Conservation (phyloP, 2,113 vertebrate species). For the Bos javanicus region DNA sequence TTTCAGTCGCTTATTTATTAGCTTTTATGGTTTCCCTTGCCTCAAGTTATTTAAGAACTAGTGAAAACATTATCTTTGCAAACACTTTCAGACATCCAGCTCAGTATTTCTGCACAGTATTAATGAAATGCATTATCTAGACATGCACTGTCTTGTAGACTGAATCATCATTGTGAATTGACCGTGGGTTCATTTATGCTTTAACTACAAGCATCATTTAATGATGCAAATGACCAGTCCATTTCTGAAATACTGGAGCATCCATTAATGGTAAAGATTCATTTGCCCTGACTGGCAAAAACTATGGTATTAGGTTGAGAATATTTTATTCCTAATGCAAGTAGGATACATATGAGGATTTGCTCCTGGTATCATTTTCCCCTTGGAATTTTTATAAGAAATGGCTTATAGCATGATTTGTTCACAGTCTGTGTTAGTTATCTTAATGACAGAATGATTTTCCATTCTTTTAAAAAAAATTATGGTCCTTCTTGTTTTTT, state of each 20-base stretch:
- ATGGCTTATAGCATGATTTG: neutral
- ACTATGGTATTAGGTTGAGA: neutral
- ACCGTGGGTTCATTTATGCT: conserved; percentile 25
- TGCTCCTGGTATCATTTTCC: neutral
- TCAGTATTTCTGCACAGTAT: conserved; percentile 15
- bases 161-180: conserved; percentile 41
- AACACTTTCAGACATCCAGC: neutral
- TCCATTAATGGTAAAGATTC: neutral
- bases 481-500: neutral
- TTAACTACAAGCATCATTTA: conserved; percentile 24
- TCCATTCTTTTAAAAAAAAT: conserved; percentile 16
- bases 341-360: neutral
- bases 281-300: conserved; percentile 8
- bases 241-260: conserved; percentile 12
- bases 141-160: neutral
- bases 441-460: neutral
- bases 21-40: conserved; percentile 21
- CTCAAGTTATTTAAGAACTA: neutral
- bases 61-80: neutral
- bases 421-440: neutral
- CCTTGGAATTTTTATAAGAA: conserved; percentile 16
- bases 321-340: neutral
- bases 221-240: neutral
- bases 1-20: conserved; percentile 25
- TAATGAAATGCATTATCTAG: conserved; percentile 22